Conservation (phyloP, 2,797 vertebrate genomes). For the Onychomys arenicola region DNA sequence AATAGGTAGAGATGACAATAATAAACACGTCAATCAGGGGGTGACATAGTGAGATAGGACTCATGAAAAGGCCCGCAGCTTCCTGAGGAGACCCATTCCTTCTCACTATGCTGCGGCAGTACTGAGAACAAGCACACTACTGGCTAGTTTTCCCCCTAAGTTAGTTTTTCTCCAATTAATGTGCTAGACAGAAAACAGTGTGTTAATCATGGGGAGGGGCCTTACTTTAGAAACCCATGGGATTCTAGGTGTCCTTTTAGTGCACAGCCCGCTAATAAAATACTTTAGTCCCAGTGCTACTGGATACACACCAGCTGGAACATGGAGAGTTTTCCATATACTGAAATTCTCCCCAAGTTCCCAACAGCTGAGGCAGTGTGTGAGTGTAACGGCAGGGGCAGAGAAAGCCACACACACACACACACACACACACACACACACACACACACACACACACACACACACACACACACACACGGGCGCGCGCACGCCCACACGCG, state of each 20-base stretch:
- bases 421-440: too few relatives aligned
- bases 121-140: background rate
- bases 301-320: background rate
- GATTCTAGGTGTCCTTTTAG: background rate
- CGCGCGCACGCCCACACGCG: rapidly evolving
- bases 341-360: conserved; percentile 29
- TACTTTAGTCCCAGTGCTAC: background rate
- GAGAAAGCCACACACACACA: too few relatives aligned
- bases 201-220: background rate
- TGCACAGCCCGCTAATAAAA: background rate
- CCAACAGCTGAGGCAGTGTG: conserved; percentile 31
- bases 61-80: background rate
- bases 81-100: background rate
- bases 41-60: background rate
- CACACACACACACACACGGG: rapidly evolving
- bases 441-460: background rate
- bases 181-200: background rate
- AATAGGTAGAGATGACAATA: background rate
- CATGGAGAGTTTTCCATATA: background rate
- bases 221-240: conserved; percentile 63
- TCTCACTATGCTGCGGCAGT: background rate
- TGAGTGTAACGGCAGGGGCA: background rate
- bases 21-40: background rate
- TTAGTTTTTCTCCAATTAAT: conserved; percentile 27
- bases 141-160: background rate